Evolutionary conservation across 2,888 invertebrate genomes (phyloP).

Genomic region (Agriopis marginaria): DNA sequence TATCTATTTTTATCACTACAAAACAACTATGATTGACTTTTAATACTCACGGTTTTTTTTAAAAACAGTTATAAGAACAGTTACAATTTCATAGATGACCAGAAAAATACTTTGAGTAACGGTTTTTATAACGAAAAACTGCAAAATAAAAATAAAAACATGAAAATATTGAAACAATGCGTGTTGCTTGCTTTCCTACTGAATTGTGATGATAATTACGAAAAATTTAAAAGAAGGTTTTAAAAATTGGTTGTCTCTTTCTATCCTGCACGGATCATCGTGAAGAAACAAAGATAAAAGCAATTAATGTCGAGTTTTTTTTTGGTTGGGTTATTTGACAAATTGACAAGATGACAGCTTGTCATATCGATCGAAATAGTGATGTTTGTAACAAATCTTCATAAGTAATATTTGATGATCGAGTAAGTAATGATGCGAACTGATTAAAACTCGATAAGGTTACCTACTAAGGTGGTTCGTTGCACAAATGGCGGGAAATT

Average conservation of each 20-base stretch:
- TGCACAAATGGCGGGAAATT: too few species aligned
- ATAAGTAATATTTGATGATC: not conserved
- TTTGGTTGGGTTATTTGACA: constrained; percentile 1
- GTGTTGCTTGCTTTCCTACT: not conserved
- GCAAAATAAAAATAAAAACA: constrained; percentile 23
- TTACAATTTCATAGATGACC: not conserved
- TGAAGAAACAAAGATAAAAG: not conserved
- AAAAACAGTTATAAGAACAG: not conserved
- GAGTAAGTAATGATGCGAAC: too few species aligned
- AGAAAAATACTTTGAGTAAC: not conserved
- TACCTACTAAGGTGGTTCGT: too few species aligned
- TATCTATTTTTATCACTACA: constrained; percentile 21
- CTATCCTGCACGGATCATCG: not conserved
- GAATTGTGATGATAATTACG: not conserved
- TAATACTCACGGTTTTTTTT: constrained; percentile 28
- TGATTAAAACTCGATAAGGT: too few species aligned
- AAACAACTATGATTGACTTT: constrained; percentile 5
- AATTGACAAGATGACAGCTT: not conserved
- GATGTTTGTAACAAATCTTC: not conserved
- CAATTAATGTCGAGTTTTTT: not conserved
- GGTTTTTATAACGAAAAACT: constrained; percentile 1
- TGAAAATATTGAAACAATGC: constrained; percentile 1
- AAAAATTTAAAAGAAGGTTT: not conserved
- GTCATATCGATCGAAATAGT: constrained; percentile 1
- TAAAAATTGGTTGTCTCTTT: not conserved